Conservation (phyloP, 2,797 vertebrate species). For the Leucoraja ocellata region DNA sequence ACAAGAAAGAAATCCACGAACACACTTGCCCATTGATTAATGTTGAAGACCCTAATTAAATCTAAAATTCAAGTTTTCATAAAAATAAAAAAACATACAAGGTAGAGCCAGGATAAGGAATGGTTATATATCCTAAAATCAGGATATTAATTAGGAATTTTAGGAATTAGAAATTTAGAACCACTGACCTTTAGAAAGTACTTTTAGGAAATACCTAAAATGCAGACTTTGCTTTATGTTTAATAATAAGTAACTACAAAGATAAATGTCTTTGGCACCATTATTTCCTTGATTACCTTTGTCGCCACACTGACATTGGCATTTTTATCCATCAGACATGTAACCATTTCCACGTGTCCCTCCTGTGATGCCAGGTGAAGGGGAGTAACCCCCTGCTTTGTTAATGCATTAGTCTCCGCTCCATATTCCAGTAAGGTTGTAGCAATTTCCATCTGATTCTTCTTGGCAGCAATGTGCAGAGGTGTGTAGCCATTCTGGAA, state of each 20-base stretch:
- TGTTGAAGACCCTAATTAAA: background rate
- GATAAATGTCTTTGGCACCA: background rate
- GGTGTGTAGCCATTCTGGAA: conserved; percentile 91
- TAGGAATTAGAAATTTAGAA: background rate
- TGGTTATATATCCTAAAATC: too few species aligned
- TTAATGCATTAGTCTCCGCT: conserved; percentile 82
- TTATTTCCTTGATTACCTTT: conserved; percentile 65
- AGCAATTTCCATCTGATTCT: conserved; percentile 95
- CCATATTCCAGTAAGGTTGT: conserved; percentile 77
- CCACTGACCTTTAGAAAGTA: background rate
- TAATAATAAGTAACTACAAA: background rate
- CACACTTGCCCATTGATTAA: background rate
- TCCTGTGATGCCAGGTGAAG: conserved; percentile 91
- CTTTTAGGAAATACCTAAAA: background rate
- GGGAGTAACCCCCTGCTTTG: conserved; percentile 86
- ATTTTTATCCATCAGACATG: conserved; percentile 77
- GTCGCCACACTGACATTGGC: conserved; percentile 74
- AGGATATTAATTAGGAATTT: too few species aligned
- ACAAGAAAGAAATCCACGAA: background rate
- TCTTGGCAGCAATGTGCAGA: conserved; percentile 94
- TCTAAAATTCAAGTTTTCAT: background rate
- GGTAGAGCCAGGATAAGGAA: too few species aligned
- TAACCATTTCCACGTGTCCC: conserved; percentile 79
- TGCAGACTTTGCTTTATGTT: background rate
- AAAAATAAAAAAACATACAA: background rate